Conservation (phyloP, 64 coral and sea anemone species). For the Dendrophyllia cribrosa region DNA sequence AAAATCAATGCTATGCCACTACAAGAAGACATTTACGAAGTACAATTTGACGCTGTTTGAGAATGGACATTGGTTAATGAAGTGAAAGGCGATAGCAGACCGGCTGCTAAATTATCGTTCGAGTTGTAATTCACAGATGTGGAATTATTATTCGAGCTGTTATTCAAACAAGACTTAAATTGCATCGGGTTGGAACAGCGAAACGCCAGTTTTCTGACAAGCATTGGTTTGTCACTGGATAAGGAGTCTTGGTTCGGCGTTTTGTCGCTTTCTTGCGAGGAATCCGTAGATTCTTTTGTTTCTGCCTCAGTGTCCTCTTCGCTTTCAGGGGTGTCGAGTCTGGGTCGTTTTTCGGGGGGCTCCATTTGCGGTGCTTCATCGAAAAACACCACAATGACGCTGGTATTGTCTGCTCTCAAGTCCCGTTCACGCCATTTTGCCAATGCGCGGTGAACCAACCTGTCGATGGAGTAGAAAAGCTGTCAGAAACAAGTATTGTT, state of each 20-base stretch:
- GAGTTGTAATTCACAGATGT: background rate
- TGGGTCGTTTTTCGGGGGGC: background rate
- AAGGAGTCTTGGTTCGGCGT: conserved; percentile 47
- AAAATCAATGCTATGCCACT: background rate
- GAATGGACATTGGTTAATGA: background rate
- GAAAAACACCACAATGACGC: conserved; percentile 88
- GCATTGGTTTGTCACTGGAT: conserved; percentile 62
- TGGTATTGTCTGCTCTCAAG: conserved; percentile 91
- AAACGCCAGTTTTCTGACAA: conserved; percentile 87
- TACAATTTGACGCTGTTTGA: background rate
- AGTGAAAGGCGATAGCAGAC: background rate
- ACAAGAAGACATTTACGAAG: background rate
- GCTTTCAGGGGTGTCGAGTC: conserved; percentile 41
- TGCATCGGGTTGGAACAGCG: conserved; percentile 37
- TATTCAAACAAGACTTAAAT: background rate
- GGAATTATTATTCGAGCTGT: background rate
- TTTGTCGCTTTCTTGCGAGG: conserved; percentile 64
- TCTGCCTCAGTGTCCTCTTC: conserved; percentile 71
- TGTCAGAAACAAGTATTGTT: background rate
- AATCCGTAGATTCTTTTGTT: conserved; percentile 58
- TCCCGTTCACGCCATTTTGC: conserved; percentile 85
- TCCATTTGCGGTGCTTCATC: conserved; percentile 68
- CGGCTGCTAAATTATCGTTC: background rate
- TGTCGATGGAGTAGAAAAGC: conserved; percentile 9
- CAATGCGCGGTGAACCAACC: conserved; percentile 81